These are phyloP conservation scores for Catharus bicknelli DNA, from an alignment of 2,113 vertebrate species.

Conservation along the genomic window DNA sequence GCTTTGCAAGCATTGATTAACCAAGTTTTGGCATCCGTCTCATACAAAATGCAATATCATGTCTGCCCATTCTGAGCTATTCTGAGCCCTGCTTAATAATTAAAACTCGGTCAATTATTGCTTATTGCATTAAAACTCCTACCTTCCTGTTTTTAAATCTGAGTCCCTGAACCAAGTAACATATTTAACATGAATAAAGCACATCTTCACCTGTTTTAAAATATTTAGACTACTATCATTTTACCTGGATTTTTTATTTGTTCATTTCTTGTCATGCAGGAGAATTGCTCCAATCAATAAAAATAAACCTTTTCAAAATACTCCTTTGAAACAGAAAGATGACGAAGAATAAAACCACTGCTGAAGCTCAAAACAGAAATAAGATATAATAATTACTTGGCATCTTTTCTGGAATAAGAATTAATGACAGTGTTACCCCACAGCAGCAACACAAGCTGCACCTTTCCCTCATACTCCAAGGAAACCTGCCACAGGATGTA, in stretches of 20 bases:
- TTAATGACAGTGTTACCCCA: not conserved
- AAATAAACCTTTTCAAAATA: slow-evolving; percentile 7
- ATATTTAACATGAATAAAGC: not conserved
- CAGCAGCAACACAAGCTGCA: not conserved
- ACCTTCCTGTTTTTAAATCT: not conserved
- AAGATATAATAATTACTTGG: not conserved
- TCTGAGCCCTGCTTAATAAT: not conserved
- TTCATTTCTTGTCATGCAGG: not conserved
- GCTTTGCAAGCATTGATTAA: slow-evolving; percentile 17
- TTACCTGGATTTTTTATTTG: not conserved
- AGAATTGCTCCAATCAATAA: not conserved
- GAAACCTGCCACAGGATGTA: not conserved
- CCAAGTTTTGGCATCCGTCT: not conserved
- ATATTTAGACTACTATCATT: not conserved
- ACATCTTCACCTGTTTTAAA: not conserved
- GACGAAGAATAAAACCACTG: not conserved
- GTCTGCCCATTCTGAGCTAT: not conserved
- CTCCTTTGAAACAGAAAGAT: not conserved
- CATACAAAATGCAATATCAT: not conserved
- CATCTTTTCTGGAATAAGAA: not conserved
- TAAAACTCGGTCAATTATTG: not conserved
- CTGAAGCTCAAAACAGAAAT: not conserved
- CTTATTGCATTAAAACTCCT: not conserved
- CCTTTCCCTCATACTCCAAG: not conserved
- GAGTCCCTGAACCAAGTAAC: not conserved